Evolutionary conservation across 2,888 invertebrate species (phyloP).

Genomic region (Drosophila robusta): DNA sequence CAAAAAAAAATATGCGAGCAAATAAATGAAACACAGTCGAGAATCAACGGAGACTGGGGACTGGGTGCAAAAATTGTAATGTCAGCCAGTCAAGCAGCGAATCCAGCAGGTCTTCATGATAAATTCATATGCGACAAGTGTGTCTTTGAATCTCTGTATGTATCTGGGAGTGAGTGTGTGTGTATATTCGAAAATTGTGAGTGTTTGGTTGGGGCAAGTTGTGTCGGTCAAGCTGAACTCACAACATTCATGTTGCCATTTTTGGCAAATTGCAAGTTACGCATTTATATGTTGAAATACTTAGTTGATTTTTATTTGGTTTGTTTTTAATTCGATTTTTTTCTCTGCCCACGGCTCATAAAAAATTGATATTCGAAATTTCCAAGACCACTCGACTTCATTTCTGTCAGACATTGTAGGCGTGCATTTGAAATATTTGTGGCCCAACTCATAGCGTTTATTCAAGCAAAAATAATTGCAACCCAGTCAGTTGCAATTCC

Average conservation of each 20-base stretch:
- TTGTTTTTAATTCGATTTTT: slow-evolving; percentile 3
- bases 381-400: slow-evolving; percentile 25
- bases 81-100: slow-evolving; percentile 45
- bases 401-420: slow-evolving; percentile 52
- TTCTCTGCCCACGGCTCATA: slow-evolving; percentile 56
- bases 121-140: slow-evolving; percentile 43
- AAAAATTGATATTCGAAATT: slow-evolving; percentile 24
- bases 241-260: slow-evolving; percentile 57
- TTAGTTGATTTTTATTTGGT: slow-evolving; percentile 10
- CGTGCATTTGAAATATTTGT: slow-evolving; percentile 53
- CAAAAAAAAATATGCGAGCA: slow-evolving; percentile 29
- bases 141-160: slow-evolving; percentile 13
- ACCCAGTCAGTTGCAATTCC: slow-evolving; percentile 34
- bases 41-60: slow-evolving; percentile 31
- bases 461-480: slow-evolving; percentile 32
- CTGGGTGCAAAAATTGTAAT: slow-evolving; percentile 53
- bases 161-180: background rate
- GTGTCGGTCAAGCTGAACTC: slow-evolving; percentile 44
- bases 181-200: no score
- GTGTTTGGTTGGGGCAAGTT: slow-evolving; percentile 3
- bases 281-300: slow-evolving; percentile 53
- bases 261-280: slow-evolving; percentile 71
- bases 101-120: slow-evolving; percentile 51
- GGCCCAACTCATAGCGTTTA: slow-evolving; percentile 24
- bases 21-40: slow-evolving; percentile 31